phyloP scores from a whole-genome alignment of 2,888 invertebrate genomes.

The Amphipyra tragopoginis region DNA sequence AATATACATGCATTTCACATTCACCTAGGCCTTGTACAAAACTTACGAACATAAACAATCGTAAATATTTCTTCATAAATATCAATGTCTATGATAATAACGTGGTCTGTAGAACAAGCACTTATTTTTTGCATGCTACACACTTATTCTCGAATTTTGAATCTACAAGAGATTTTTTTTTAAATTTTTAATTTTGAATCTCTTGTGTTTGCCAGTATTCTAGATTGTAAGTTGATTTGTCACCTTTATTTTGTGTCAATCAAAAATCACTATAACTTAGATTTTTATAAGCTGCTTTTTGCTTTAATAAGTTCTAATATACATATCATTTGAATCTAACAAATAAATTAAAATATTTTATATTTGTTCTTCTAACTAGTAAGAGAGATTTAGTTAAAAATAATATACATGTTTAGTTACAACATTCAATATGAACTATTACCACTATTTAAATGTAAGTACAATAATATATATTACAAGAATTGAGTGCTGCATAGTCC shows the following conservation, averaged over 20 bases:
- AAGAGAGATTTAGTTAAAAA: constrained; percentile 20
- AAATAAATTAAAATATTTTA: constrained; percentile 27
- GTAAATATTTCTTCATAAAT: no score
- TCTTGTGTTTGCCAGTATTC: no score
- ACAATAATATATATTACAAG: background rate
- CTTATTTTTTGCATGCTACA: background rate
- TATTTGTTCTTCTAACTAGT: constrained; percentile 21
- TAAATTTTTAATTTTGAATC: no score
- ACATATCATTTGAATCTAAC: constrained; percentile 40
- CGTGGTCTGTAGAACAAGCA: no score
- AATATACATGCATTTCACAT: no score
- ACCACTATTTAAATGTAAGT: no score
- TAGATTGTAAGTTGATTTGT: background rate
- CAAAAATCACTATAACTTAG: constrained; percentile 2
- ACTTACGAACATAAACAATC: no score
- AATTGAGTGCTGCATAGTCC: constrained; percentile 2
- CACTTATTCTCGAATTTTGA: background rate
- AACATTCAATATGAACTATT: constrained; percentile 26
- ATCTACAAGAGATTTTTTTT: no score
- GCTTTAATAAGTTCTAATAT: constrained; percentile 42
- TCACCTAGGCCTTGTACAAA: no score
- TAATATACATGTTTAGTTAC: constrained; percentile 47
- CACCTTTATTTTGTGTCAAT: constrained; percentile 24
- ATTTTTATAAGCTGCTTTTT: constrained; percentile 45
- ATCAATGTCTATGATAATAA: no score